Base-by-base conservation (phyloP, 1,140 invertebrate species). In the Lepidurus arcticus region DNA sequence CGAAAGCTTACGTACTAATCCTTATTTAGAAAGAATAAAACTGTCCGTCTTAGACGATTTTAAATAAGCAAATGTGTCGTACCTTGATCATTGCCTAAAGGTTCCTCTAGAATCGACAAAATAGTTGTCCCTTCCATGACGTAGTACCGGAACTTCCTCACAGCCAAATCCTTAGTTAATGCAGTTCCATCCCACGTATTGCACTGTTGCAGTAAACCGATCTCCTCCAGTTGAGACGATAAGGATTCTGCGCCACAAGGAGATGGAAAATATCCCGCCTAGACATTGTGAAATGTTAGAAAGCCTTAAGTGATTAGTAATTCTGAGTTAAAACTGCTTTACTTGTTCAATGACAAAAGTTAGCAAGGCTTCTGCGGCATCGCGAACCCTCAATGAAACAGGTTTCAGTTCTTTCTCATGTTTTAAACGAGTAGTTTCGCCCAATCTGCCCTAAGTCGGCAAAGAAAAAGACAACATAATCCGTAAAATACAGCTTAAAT, bases 321-420 rank as follows among this genome's bases (percentile, higher is more conserved):
- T 98, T 93, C 77, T 92, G 90, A 78, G 93, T 94, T 0, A 98
- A 87, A 44, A 98, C 86, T 73, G 92, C 93, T 86, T 98, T 81
- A 94, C 93, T 88, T 97, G 94, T 85, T 98, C 95, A 7, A 98
- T 88, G 80, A 98, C 93, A 77, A 93, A 90, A 78, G 93, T 94
- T 0, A 98, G 87, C 47, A 98, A 86, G 74, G 92, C 93, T 85
- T 99, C 96, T 0, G 97, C 97, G 0, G 96, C 95, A 87, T 98
- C 96, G 82, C 95, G 89, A 0, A 99, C 97, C 79, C 97, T 88
- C 91, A 98, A 94, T 0, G 96, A 98, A 1, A 94, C 95, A 10
- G 97, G 97, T 84, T 98, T 98, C 45, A 97, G 83, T 85, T 97
- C 93, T 84, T 99, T 99, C 80, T 97, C 94, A 81, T 96, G 93